Evolutionary conservation across 2,113 vertebrate species (phyloP).

Genomic region (Artemisiospiza belli): DNA sequence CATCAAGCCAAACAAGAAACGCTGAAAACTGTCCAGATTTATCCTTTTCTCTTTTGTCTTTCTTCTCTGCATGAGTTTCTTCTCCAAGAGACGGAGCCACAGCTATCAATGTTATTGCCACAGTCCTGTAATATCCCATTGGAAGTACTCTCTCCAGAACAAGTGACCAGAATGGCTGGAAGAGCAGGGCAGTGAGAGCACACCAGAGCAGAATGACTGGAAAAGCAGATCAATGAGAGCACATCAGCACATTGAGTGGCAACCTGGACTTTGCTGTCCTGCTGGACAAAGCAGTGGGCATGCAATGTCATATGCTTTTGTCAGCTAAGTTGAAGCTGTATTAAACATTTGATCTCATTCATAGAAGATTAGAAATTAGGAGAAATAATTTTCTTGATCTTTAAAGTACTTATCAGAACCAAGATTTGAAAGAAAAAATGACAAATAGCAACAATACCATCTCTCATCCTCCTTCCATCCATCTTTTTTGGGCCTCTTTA

Average conservation of each 20-base stretch:
- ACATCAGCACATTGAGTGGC: background rate
- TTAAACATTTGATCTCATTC: background rate
- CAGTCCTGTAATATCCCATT: background rate
- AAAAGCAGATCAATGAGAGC: background rate
- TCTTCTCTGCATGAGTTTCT: background rate
- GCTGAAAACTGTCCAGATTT: background rate
- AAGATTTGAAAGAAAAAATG: background rate
- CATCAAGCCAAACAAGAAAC: constrained; percentile 44
- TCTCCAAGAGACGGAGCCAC: background rate
- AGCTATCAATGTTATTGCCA: background rate
- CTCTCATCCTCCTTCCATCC: background rate
- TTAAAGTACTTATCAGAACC: background rate
- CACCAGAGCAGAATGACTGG: too few species aligned
- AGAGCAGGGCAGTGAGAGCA: background rate
- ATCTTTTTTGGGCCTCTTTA: background rate
- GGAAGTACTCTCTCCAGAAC: background rate
- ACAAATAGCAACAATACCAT: background rate
- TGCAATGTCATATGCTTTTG: background rate
- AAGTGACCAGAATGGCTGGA: background rate
- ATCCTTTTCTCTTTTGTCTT: background rate
- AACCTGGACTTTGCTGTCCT: background rate
- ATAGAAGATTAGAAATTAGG: background rate
- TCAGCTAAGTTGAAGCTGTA: background rate
- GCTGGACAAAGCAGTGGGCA: background rate
- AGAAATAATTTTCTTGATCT: background rate